Evolutionary conservation across 2,888 invertebrate species (phyloP).

Genomic region (Lasioglossum vierecki): DNA sequence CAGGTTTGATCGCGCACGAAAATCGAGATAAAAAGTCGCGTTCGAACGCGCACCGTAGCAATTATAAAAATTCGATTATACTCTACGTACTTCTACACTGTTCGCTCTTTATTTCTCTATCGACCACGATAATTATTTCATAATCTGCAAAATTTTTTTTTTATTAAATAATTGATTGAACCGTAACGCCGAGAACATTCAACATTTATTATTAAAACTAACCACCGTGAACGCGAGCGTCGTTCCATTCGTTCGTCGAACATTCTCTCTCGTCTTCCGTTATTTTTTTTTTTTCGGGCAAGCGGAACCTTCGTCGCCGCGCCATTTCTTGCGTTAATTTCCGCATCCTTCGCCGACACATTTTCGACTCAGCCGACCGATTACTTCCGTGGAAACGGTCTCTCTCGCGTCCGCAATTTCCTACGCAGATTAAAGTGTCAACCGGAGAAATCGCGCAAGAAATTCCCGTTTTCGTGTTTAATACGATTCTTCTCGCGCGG

Average conservation of each 20-base stretch:
- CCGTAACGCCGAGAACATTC: too few relatives aligned
- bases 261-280: not conserved
- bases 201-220: too few relatives aligned
- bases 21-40: too few relatives aligned
- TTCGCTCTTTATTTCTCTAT: not conserved
- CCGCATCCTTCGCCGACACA: conserved; percentile 11
- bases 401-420: conserved; percentile 17
- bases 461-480: not conserved
- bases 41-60: not conserved
- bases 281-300: not conserved
- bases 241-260: not conserved
- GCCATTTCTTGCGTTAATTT: not conserved
- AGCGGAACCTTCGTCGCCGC: not conserved
- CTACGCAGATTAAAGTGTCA: conserved; percentile 35
- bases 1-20: not conserved
- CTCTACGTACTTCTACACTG: not conserved
- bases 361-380: conserved; percentile 15
- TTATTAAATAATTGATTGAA: too few relatives aligned
- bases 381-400: conserved; percentile 13
- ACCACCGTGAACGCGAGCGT: not conserved
- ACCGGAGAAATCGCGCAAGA: not conserved
- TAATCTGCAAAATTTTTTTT: too few relatives aligned
- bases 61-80: not conserved
- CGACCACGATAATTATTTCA: too few relatives aligned
- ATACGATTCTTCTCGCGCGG: not conserved